A percentile compares a stretch with the other conserved stretches of the same genome.
These are phyloP conservation scores for Sakesphorus luctuosus DNA, from an alignment of 2,113 vertebrate genomes.

Conservation along the genomic window DNA sequence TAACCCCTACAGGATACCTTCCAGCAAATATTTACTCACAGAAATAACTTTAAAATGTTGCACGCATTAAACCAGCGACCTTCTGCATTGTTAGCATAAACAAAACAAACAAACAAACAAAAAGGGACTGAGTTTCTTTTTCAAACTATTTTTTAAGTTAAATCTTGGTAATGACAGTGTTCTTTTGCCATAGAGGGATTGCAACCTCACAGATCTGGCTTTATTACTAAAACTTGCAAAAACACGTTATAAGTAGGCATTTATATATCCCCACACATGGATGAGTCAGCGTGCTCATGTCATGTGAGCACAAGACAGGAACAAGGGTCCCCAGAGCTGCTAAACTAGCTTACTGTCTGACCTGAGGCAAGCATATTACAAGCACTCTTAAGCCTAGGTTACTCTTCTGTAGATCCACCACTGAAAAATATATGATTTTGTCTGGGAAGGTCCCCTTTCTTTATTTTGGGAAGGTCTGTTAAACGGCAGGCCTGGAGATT, in stretches of 20 bases:
- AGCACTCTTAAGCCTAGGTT: background rate
- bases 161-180: background rate
- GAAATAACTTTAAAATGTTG: constrained; percentile 46
- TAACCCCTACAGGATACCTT: constrained; percentile 12
- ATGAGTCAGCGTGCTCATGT: constrained; percentile 9
- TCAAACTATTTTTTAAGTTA: background rate
- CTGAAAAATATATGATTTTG: background rate
- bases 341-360: constrained; percentile 17
- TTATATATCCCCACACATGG: constrained; percentile 30
- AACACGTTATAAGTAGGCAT: constrained; percentile 31
- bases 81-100: background rate
- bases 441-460: background rate
- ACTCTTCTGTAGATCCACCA: background rate
- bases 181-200: constrained; percentile 10
- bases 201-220: background rate
- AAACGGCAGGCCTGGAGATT: background rate
- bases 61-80: background rate
- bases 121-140: background rate
- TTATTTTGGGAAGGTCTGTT: constrained; percentile 20
- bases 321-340: constrained; percentile 33
- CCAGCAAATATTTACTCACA: constrained; percentile 41
- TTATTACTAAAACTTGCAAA: constrained; percentile 48
- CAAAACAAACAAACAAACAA: background rate
- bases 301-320: constrained; percentile 7
- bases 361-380: constrained; percentile 31